Evolutionary conservation across 2,797 vertebrate genomes (phyloP).

Genomic region (Rhabdophis nuchalis): DNA sequence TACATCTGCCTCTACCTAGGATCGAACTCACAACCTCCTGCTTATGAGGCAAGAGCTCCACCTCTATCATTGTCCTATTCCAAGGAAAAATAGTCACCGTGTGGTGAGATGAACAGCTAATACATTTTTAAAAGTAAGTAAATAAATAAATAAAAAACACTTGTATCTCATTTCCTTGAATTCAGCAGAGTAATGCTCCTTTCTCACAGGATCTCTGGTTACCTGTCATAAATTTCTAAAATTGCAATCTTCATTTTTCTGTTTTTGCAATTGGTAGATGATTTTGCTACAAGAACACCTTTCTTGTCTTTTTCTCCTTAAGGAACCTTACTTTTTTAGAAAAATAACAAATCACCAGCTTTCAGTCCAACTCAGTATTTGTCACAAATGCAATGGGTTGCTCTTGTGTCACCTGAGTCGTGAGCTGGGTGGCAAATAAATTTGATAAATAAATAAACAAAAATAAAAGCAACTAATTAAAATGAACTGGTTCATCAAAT

Average conservation of each 20-base stretch:
- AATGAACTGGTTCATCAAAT: background rate
- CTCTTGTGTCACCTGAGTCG: background rate
- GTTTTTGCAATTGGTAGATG: background rate
- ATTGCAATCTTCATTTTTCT: background rate
- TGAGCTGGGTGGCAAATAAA: background rate
- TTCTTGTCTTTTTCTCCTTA: background rate
- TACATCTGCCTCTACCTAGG: too few species aligned
- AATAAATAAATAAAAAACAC: background rate
- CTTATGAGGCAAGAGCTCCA: too few species aligned
- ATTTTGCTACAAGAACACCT: conserved; percentile 1
- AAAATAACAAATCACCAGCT: background rate
- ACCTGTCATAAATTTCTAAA: conserved; percentile 15
- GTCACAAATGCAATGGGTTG: background rate
- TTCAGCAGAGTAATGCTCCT: background rate
- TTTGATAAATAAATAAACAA: background rate
- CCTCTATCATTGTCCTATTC: background rate
- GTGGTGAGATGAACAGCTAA: background rate
- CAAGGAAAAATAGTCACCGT: background rate
- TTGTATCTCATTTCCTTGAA: background rate
- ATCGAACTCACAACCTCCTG: too few species aligned
- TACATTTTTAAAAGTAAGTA: background rate
- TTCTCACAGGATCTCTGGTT: conserved; percentile 1
- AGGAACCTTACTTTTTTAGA: background rate
- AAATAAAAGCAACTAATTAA: conserved; percentile 2
- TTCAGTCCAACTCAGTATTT: background rate